Conservation (phyloP, 2,797 vertebrate species). For the Phataginus tricuspis region DNA sequence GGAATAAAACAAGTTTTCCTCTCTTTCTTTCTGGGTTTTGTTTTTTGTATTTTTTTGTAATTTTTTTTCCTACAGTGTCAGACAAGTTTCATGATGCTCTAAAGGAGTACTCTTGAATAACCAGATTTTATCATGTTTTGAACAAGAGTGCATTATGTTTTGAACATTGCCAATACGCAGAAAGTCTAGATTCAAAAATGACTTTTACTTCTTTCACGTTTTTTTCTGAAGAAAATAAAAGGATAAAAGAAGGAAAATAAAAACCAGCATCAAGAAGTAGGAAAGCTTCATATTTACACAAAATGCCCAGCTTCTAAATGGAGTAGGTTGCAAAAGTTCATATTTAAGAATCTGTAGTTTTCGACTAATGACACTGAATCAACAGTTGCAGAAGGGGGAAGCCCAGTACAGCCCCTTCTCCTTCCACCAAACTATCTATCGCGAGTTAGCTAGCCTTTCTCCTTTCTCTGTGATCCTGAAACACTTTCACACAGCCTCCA, state of each 20-base stretch:
- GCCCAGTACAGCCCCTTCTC: background rate
- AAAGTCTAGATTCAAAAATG: slow-evolving; percentile 54
- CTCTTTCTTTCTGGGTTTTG: background rate
- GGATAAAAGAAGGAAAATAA: slow-evolving; percentile 26
- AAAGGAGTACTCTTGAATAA: slow-evolving; percentile 20
- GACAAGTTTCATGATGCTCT: slow-evolving; percentile 6
- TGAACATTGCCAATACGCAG: background rate
- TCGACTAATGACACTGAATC: background rate
- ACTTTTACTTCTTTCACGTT: slow-evolving; percentile 27
- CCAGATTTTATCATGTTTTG: slow-evolving; percentile 13
- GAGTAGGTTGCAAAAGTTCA: background rate
- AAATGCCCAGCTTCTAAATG: background rate
- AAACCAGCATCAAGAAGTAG: background rate
- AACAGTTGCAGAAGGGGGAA: slow-evolving; percentile 9
- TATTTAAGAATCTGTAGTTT: slow-evolving; percentile 11
- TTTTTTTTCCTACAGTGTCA: background rate
- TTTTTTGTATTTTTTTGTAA: background rate
- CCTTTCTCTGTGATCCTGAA: background rate
- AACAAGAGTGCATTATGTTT: slow-evolving; percentile 3
- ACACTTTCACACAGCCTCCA: background rate
- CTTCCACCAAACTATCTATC: background rate
- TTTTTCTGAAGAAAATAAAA: slow-evolving; percentile 54
- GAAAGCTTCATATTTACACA: background rate
- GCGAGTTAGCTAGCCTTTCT: background rate
- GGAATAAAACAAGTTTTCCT: slow-evolving; percentile 71